Evolutionary conservation across 2,113 vertebrate species (phyloP).

Genomic region (Anhinga anhinga): DNA sequence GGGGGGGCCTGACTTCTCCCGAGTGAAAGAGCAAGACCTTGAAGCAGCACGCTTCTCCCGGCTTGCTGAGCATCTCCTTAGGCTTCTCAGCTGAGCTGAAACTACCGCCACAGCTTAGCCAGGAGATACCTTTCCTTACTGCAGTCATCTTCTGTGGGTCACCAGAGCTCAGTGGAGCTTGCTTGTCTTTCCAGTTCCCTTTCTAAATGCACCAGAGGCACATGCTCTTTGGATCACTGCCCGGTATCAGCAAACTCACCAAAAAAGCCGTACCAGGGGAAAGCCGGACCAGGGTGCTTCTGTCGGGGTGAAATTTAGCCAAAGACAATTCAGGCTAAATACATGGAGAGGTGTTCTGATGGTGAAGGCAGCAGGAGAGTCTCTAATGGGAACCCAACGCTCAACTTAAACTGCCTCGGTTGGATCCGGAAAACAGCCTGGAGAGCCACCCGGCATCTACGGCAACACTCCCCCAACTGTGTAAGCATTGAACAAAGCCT

Average conservation of each 20-base stretch:
- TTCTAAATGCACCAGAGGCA: background rate
- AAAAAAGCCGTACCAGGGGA: background rate
- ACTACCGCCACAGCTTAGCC: rapidly evolving
- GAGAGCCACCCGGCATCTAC: background rate
- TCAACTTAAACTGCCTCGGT: background rate
- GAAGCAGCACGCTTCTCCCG: rapidly evolving
- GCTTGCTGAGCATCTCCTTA: background rate
- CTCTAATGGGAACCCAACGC: background rate
- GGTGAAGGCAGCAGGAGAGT: background rate
- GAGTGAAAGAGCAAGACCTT: background rate
- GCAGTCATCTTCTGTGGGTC: background rate
- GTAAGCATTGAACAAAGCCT: background rate
- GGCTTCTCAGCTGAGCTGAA: background rate
- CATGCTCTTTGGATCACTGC: background rate
- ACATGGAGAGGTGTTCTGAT: background rate
- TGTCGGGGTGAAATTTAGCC: background rate
- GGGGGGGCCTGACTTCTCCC: rapidly evolving
- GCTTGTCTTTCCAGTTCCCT: background rate
- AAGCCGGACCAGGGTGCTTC: background rate
- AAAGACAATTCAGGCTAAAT: background rate
- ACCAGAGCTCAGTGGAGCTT: background rate
- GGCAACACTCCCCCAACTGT: background rate
- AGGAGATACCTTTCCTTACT: background rate
- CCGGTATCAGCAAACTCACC: background rate
- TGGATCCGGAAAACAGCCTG: background rate